Evolutionary conservation across 2,888 invertebrate genomes (phyloP).

Genomic region (Clunio marinus): DNA sequence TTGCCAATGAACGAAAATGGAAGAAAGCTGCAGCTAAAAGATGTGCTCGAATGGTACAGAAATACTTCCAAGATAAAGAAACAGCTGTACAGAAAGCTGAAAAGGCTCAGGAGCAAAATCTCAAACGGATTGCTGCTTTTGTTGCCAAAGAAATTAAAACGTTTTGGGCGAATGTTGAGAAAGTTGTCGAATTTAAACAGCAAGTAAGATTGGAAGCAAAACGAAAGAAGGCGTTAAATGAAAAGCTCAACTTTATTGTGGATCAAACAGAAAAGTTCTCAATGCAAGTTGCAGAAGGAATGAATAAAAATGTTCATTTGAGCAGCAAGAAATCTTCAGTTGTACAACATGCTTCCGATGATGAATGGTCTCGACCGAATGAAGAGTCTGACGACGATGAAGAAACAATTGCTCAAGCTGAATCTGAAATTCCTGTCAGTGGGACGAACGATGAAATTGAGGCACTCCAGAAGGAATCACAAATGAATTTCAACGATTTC

Average conservation of each 20-base stretch:
- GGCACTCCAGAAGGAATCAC: conserved; percentile 81
- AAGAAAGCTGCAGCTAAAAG: conserved; percentile 92
- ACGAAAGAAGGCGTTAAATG: conserved; percentile 89
- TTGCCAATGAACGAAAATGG: conserved; percentile 96
- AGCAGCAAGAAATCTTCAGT: conserved; percentile 50
- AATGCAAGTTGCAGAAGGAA: conserved; percentile 79
- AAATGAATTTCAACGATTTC: conserved; percentile 82
- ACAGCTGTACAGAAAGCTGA: conserved; percentile 84
- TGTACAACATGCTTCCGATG: conserved; percentile 51
- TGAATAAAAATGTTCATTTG: conserved; percentile 58
- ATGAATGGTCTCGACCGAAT: conserved; percentile 74
- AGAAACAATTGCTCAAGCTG: conserved; percentile 86
- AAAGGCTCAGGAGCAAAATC: conserved; percentile 81
- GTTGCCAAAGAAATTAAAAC: conserved; percentile 89
- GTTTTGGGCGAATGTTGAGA: conserved; percentile 96
- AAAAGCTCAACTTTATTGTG: conserved; percentile 95
- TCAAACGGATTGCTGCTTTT: conserved; percentile 80
- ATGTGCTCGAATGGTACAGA: conserved; percentile 86
- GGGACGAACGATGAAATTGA: conserved; percentile 71
- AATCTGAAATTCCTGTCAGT: conserved; percentile 59
- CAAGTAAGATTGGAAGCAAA: conserved; percentile 90
- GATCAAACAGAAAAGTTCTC: conserved; percentile 98
- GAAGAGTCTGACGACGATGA: conserved; percentile 82
- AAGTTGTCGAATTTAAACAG: conserved; percentile 92
- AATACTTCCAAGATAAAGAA: conserved; percentile 87